Evolutionary conservation across 2,113 vertebrate genomes (phyloP).

Genomic region (Callorhinus ursinus): DNA sequence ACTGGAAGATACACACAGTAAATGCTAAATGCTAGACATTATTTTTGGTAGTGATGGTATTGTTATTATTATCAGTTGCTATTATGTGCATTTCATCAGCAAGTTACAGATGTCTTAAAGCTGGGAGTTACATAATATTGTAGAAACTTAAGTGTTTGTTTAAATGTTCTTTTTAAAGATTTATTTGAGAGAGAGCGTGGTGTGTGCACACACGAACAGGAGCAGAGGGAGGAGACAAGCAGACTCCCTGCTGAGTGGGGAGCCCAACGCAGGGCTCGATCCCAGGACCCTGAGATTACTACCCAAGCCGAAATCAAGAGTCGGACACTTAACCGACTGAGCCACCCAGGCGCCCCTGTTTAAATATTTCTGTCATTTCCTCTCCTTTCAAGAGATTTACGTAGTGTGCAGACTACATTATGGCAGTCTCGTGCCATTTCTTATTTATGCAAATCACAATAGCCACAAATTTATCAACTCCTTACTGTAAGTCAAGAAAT

Average conservation of each 20-base stretch:
- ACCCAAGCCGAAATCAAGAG: too few species aligned
- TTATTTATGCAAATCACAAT: neutral
- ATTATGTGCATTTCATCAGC: neutral
- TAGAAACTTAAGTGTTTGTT: neutral
- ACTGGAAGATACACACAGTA: neutral
- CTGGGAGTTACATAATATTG: neutral
- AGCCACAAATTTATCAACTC: neutral
- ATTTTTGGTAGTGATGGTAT: neutral
- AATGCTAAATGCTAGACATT: neutral
- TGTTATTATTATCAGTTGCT: neutral
- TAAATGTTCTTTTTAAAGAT: neutral
- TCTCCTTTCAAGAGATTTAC: neutral
- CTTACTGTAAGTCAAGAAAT: neutral
- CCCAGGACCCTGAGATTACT: neutral
- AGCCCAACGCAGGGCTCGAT: too few species aligned
- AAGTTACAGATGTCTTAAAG: neutral
- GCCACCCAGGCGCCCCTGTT: neutral
- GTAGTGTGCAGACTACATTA: neutral
- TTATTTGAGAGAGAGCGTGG: too few species aligned
- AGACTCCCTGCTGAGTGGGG: too few species aligned
- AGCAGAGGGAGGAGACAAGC: too few species aligned
- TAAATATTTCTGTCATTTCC: neutral
- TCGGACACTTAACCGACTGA: too few species aligned
- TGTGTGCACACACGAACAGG: too few species aligned
- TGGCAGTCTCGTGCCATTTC: neutral